Evolutionary conservation across 2,797 vertebrate genomes (phyloP).

Genomic region (Poeciliopsis paucimaculata): DNA sequence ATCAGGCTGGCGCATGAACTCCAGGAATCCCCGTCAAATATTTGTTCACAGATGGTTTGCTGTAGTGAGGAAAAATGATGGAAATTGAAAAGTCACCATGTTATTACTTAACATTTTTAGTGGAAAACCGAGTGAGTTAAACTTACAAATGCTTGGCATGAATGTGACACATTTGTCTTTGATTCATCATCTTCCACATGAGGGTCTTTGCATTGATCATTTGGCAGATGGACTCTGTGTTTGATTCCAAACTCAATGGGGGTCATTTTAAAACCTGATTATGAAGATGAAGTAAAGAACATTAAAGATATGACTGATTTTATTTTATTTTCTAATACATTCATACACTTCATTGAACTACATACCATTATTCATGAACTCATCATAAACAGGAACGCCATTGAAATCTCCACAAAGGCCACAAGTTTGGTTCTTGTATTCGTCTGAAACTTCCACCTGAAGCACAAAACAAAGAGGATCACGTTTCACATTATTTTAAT

Average conservation of each 20-base stretch:
- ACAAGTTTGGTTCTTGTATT: conserved; percentile 87
- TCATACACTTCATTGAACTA: neutral
- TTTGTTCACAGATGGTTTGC: conserved; percentile 75
- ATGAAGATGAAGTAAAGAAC: neutral
- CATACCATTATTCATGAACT: conserved; percentile 86
- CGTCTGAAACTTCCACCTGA: conserved; percentile 88
- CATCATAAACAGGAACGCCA: conserved; percentile 81
- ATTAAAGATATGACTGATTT: conserved; percentile 1
- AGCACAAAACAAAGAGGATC: neutral
- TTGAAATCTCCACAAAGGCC: conserved; percentile 97
- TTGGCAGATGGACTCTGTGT: conserved; percentile 86
- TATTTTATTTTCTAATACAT: neutral
- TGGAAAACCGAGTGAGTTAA: neutral
- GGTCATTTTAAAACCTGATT: conserved; percentile 77
- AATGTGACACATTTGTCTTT: conserved; percentile 16
- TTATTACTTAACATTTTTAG: neutral
- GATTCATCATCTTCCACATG: conserved; percentile 74
- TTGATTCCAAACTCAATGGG: conserved; percentile 88
- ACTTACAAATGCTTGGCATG: conserved; percentile 77
- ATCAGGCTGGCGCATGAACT: conserved; percentile 79
- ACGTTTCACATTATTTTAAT: neutral
- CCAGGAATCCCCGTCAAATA: conserved; percentile 80
- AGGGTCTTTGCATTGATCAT: conserved; percentile 83
- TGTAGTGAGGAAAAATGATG: conserved; percentile 41
- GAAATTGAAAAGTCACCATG: neutral